These are phyloP conservation scores for Lypha dubia DNA, from an alignment of 2,888 invertebrate genomes.

Conservation along the genomic window DNA sequence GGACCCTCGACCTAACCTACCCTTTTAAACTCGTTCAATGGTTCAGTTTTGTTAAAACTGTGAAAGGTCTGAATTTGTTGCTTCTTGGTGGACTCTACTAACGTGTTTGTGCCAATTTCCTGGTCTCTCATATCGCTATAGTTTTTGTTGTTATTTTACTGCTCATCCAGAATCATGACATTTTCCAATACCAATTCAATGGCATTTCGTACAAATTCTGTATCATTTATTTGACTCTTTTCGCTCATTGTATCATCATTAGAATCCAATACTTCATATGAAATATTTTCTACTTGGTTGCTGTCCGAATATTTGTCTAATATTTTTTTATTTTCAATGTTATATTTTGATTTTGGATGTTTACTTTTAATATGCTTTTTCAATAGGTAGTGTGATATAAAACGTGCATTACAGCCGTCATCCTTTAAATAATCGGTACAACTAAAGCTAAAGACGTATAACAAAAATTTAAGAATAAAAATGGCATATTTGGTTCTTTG, in stretches of 20 bases:
- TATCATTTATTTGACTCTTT: neutral
- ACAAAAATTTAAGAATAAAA: neutral
- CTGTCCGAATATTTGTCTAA: neutral
- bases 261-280: constrained; percentile 3
- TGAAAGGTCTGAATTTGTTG: too few species aligned
- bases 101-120: too few species aligned
- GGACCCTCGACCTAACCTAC: too few species aligned
- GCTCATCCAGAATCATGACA: constrained; percentile 2
- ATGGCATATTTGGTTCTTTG: neutral
- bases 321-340: neutral
- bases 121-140: neutral
- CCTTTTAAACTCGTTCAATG: too few species aligned
- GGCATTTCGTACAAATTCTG: constrained; percentile 13
- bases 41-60: too few species aligned
- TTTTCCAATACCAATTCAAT: constrained; percentile 20
- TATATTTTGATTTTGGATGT: constrained; percentile 45
- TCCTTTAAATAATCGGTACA: constrained; percentile 60
- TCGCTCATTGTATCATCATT: constrained; percentile 12
- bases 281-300: constrained; percentile 13
- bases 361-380: constrained; percentile 71
- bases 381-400: constrained; percentile 61
- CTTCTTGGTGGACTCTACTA: too few species aligned
- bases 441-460: constrained; percentile 27
- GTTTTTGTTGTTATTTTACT: constrained; percentile 4
- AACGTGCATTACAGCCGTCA: constrained; percentile 66